Conservation (phyloP, 2,113 vertebrate species). For the Recurvirostra avosetta region DNA sequence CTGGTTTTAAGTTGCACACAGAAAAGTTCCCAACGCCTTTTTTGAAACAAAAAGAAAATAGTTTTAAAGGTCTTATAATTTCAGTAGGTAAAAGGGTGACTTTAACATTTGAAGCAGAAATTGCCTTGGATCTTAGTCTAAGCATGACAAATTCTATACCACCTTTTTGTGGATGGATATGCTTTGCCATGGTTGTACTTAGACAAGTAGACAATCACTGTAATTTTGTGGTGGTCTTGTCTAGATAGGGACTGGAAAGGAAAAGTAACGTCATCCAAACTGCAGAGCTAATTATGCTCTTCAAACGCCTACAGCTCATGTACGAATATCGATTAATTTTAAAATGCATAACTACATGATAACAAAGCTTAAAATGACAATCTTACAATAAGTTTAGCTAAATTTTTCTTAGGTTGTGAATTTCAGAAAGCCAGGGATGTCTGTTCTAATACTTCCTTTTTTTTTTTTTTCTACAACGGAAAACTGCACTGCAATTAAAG, state of each 20-base stretch:
- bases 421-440: neutral
- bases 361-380: neutral
- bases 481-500: neutral
- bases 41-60: neutral
- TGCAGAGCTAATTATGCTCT: no score
- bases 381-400: neutral
- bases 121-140: neutral
- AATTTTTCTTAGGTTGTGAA: neutral
- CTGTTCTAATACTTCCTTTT: neutral
- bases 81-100: neutral
- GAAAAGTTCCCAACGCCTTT: constrained; percentile 9
- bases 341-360: neutral
- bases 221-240: no score
- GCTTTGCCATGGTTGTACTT: no score
- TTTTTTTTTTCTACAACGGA: neutral
- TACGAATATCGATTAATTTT: neutral
- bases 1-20: constrained; percentile 35
- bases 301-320: no score
- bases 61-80: neutral
- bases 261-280: no score
- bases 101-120: neutral
- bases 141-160: neutral
- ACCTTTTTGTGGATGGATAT: no score
- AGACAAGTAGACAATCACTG: neutral
- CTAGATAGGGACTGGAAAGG: no score